phyloP scores from a whole-genome alignment of 2,888 invertebrate genomes.

The Machimus rusticus region DNA sequence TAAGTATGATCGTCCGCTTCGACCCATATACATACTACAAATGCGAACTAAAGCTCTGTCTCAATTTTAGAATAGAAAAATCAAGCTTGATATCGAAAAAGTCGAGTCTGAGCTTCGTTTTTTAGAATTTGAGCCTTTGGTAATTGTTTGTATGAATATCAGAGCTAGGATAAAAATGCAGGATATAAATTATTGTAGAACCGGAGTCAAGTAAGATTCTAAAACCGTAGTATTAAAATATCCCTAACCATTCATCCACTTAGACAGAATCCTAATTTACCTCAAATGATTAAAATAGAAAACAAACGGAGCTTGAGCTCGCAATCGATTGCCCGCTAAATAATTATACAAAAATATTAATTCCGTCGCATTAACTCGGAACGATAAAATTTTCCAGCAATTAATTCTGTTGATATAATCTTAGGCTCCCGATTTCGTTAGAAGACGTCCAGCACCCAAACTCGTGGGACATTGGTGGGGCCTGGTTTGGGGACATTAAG shows the following conservation, averaged over 20 bases:
- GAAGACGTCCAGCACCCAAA: neutral
- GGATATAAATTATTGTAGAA: too few species aligned
- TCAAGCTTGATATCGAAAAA: too few species aligned
- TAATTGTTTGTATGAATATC: too few species aligned
- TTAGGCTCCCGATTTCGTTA: constrained; percentile 41
- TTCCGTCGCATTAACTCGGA: constrained; percentile 50
- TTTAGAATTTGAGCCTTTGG: too few species aligned
- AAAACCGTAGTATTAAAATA: neutral
- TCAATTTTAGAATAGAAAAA: too few species aligned
- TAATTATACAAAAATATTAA: constrained; percentile 49
- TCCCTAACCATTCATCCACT: neutral
- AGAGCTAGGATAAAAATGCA: too few species aligned
- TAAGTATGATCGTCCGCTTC: too few species aligned
- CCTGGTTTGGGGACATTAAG: constrained; percentile 26
- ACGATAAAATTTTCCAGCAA: constrained; percentile 49
- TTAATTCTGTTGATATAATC: constrained; percentile 45
- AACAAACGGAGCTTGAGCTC: constrained; percentile 1
- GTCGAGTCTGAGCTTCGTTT: too few species aligned
- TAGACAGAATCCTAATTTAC: neutral
- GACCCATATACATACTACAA: too few species aligned
- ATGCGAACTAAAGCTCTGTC: too few species aligned
- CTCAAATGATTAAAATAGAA: constrained; percentile 4
- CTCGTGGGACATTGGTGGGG: neutral
- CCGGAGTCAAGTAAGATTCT: too few species aligned
- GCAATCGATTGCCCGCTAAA: constrained; percentile 45